A percentile compares a stretch with the other conserved stretches of the same genome.
phyloP scores from a whole-genome alignment of 2,888 invertebrate genomes.

The Lasioglossum lativentre region DNA sequence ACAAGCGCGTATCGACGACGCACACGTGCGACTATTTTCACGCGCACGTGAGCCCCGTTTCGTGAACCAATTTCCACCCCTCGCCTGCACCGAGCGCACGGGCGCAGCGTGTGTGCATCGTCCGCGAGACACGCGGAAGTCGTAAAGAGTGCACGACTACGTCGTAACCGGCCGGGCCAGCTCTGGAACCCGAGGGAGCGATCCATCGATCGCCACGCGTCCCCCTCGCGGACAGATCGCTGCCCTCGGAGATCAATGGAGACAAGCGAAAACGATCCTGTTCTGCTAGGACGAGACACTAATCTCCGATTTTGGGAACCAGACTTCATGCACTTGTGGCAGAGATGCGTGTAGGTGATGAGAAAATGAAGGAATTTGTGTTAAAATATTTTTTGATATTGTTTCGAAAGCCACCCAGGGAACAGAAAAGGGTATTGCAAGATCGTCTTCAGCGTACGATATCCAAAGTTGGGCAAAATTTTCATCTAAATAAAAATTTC shows the following conservation, averaged over 20 bases:
- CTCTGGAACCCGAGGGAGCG: background rate
- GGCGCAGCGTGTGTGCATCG: background rate
- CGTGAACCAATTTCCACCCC: conserved; percentile 48
- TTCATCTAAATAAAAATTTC: no score
- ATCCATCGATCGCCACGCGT: conserved; percentile 3
- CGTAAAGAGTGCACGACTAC: background rate
- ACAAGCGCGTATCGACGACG: conserved; percentile 10
- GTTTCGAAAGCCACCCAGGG: background rate
- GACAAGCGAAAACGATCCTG: background rate
- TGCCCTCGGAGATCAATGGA: background rate
- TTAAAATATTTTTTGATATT: background rate
- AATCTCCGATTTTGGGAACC: background rate
- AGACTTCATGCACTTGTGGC: background rate
- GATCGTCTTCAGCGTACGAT: background rate
- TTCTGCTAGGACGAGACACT: background rate
- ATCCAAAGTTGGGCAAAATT: no score
- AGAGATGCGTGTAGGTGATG: no score
- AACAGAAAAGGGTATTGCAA: background rate
- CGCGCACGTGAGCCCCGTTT: conserved; percentile 27
- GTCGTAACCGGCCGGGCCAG: no score
- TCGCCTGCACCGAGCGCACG: background rate
- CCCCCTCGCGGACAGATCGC: background rate
- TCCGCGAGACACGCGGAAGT: background rate
- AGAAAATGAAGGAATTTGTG: background rate
- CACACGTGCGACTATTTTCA: conserved; percentile 34